These are phyloP conservation scores for Parauchenoglanis ngamensis DNA, from an alignment of 2,797 vertebrate species.

Conservation along the genomic window DNA sequence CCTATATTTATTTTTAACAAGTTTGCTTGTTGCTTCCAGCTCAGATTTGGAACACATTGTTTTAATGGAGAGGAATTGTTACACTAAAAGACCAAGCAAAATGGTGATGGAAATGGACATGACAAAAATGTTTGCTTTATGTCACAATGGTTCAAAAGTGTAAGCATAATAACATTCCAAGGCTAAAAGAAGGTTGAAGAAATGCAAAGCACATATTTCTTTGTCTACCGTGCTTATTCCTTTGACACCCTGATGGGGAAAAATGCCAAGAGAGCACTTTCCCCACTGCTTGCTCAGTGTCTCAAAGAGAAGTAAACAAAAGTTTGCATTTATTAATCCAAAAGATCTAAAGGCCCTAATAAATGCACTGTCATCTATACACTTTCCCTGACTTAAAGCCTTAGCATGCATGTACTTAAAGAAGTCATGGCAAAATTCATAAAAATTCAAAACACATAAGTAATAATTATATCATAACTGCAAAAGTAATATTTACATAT, in stretches of 20 bases:
- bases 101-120: not conserved
- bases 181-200: conserved; percentile 29
- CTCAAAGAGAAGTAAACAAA: conserved; percentile 59
- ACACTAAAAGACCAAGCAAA: not conserved
- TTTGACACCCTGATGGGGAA: conserved; percentile 35
- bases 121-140: not conserved
- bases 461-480: not conserved
- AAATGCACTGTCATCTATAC: not conserved
- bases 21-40: not conserved
- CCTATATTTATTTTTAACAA: not conserved
- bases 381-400: not conserved
- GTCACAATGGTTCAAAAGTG: conserved; percentile 10
- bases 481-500: not conserved
- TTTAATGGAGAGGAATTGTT: not conserved
- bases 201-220: conserved; percentile 37
- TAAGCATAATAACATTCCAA: conserved; percentile 41
- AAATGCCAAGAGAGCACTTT: conserved; percentile 50
- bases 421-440: not conserved
- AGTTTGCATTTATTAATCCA: conserved; percentile 61
- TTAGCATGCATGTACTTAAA: not conserved
- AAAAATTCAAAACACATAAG: not conserved
- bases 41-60: not conserved
- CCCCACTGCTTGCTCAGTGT: conserved; percentile 36
- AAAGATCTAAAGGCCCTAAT: not conserved
- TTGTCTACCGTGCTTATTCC: conserved; percentile 44